phyloP scores from a whole-genome alignment of 53 echinoderm and acorn worm genomes.

The Paelopatides confundens region DNA sequence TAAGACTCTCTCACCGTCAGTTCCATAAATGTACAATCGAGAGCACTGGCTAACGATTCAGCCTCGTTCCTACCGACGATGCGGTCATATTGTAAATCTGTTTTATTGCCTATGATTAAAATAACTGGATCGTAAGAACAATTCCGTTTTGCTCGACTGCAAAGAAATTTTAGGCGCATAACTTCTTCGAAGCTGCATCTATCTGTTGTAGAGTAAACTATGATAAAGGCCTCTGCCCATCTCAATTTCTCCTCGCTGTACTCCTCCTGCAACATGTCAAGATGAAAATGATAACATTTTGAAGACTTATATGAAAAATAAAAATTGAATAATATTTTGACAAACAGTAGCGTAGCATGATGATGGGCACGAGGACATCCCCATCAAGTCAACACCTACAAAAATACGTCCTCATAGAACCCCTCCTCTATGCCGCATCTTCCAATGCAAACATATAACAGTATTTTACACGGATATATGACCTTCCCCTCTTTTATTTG shows the following conservation, averaged over 20 bases:
- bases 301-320: too few relatives aligned
- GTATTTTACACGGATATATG: too few relatives aligned
- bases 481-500: too few relatives aligned
- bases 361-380: too few relatives aligned
- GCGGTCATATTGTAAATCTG: slow-evolving; percentile 83
- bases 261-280: slow-evolving; percentile 67
- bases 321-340: too few relatives aligned
- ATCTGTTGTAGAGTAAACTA: slow-evolving; percentile 93
- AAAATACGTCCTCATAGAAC: too few relatives aligned
- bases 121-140: slow-evolving; percentile 81
- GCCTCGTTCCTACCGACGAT: slow-evolving; percentile 80
- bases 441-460: too few relatives aligned
- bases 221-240: slow-evolving; percentile 98
- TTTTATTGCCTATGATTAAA: slow-evolving; percentile 93
- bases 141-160: slow-evolving; percentile 72
- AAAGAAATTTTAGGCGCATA: slow-evolving; percentile 84
- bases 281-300: too few relatives aligned
- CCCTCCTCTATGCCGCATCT: too few relatives aligned
- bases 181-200: slow-evolving; percentile 96
- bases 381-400: too few relatives aligned
- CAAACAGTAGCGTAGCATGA: too few relatives aligned
- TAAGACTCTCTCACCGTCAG: slow-evolving; percentile 81
- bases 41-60: slow-evolving; percentile 66
- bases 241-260: slow-evolving; percentile 87
- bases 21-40: slow-evolving; percentile 79